Conservation (phyloP, 2,888 invertebrate genomes). For the Morpho helenor region DNA sequence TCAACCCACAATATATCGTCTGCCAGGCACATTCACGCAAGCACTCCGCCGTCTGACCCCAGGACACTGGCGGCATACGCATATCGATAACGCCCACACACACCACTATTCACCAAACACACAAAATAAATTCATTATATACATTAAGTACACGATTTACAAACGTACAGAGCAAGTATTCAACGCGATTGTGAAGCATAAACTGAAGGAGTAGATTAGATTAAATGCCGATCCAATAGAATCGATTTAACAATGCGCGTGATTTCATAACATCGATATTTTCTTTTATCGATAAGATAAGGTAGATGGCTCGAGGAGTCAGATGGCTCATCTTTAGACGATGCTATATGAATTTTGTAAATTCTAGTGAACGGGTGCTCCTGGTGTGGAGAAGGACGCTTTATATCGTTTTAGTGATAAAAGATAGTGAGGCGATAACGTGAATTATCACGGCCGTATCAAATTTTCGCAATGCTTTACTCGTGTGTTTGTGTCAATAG, state of each 20-base stretch:
- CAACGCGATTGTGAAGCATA: conserved; percentile 38
- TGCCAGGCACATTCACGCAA: conserved; percentile 55
- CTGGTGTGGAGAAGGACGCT: conserved; percentile 22
- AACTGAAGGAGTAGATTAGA: conserved; percentile 41
- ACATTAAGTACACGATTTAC: not conserved
- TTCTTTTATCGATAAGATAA: conserved; percentile 50
- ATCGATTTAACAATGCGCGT: conserved; percentile 55
- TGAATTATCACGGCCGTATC: conserved; percentile 22
- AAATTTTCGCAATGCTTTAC: conserved; percentile 35
- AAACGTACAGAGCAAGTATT: conserved; percentile 24
- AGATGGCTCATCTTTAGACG: conserved; percentile 48
- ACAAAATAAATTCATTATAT: conserved; percentile 2
- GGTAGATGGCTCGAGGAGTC: conserved; percentile 32
- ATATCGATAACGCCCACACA: conserved; percentile 33
- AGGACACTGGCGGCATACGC: conserved; percentile 46
- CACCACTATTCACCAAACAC: conserved; percentile 19
- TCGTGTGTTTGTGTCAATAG: not conserved
- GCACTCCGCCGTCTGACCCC: conserved; percentile 51
- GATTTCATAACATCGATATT: conserved; percentile 57
- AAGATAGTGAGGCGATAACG: conserved; percentile 44
- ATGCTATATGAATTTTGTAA: conserved; percentile 30
- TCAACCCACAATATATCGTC: conserved; percentile 52
- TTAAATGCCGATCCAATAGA: conserved; percentile 46
- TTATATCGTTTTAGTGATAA: conserved; percentile 47
- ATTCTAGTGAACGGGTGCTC: conserved; percentile 28